phyloP scores from a whole-genome alignment of 2,888 invertebrate species.

The Thera britannica region DNA sequence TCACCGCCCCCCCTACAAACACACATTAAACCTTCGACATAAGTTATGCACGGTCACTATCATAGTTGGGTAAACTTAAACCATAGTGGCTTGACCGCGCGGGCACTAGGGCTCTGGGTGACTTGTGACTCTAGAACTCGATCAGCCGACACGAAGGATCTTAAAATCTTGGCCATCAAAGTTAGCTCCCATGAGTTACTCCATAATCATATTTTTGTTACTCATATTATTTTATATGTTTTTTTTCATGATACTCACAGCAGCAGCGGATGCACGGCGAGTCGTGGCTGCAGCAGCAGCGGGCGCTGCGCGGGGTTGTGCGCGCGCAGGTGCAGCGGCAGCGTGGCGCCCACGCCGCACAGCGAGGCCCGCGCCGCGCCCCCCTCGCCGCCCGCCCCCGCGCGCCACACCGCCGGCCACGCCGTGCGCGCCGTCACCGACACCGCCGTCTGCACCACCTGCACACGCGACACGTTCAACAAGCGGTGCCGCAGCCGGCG shows the following conservation, averaged over 20 bases:
- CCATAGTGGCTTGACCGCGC: too few species aligned
- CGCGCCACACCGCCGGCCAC: constrained; percentile 17
- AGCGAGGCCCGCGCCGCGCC: constrained; percentile 35
- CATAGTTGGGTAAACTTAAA: too few species aligned
- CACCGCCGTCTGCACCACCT: constrained; percentile 11
- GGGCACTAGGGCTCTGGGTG: too few species aligned
- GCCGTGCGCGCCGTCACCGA: constrained; percentile 15
- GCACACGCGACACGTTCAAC: neutral
- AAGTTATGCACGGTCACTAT: too few species aligned
- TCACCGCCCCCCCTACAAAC: constrained; percentile 18
- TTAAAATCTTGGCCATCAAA: too few species aligned
- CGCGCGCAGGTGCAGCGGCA: constrained; percentile 87
- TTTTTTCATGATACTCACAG: constrained; percentile 8
- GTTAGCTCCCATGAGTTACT: too few species aligned
- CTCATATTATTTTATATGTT: too few species aligned
- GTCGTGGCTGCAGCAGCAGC: constrained; percentile 87
- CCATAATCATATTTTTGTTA: too few species aligned
- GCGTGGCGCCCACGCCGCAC: constrained; percentile 70
- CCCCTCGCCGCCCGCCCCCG: constrained; percentile 6
- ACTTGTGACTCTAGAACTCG: too few species aligned
- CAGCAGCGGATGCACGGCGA: constrained; percentile 86
- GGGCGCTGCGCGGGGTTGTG: constrained; percentile 90
- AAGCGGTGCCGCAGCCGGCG: too few species aligned
- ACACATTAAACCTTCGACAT: too few species aligned
- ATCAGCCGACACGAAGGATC: too few species aligned